Conservation (phyloP, 2,888 invertebrate species). For the Slavum lentiscoides region DNA sequence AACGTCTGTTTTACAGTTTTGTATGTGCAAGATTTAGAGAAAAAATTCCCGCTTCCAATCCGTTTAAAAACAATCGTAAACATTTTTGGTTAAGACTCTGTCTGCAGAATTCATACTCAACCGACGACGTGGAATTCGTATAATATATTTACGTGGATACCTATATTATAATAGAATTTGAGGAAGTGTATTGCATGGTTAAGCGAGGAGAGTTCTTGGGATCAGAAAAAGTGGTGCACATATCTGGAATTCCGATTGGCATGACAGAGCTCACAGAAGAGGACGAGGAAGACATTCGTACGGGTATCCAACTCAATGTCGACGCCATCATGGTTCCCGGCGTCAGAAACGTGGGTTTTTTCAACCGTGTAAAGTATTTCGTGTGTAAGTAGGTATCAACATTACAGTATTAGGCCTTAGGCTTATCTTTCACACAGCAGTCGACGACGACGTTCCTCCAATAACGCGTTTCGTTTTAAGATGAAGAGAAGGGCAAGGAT, state of each 20-base stretch:
- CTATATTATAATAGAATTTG: constrained; percentile 59
- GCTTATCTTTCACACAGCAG: too few relatives aligned
- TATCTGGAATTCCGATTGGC: constrained; percentile 63
- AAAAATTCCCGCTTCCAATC: too few relatives aligned
- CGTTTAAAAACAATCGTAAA: too few relatives aligned
- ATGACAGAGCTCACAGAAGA: constrained; percentile 59
- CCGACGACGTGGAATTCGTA: neutral
- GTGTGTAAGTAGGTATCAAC: neutral
- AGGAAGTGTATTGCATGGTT: constrained; percentile 64
- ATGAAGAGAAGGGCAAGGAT: constrained; percentile 51
- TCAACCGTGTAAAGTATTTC: constrained; percentile 56
- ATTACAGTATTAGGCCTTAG: neutral
- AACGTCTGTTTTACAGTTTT: too few relatives aligned
- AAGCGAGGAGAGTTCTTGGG: constrained; percentile 64
- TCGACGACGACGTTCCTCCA: neutral
- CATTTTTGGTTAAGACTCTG: too few relatives aligned
- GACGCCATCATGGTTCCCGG: constrained; percentile 59
- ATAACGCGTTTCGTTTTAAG: neutral
- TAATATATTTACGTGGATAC: neutral
- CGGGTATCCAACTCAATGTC: constrained; percentile 57
- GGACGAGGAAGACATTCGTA: constrained; percentile 62
- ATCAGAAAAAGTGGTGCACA: constrained; percentile 64
- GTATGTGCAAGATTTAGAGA: too few relatives aligned
- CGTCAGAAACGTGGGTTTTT: constrained; percentile 55
- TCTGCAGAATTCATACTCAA: neutral